Base-by-base conservation (phyloP, 2,888 invertebrate species). In the Plebejus melissa region DNA sequence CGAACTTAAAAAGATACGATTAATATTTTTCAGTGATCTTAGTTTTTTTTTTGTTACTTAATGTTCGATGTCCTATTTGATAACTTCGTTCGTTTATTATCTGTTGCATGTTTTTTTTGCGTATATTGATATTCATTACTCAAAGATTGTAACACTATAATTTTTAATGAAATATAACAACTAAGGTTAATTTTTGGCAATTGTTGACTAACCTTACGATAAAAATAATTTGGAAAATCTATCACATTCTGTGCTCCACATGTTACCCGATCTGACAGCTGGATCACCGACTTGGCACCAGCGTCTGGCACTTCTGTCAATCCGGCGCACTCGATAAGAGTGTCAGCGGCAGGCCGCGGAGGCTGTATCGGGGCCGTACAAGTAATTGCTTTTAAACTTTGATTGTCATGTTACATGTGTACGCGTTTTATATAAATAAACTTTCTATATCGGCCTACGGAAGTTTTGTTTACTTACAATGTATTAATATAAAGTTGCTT, bases 371-470 rank as follows among this genome's bases (percentile, higher is more conserved):
- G 32, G 28, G 54, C 50, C 70, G 72, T 54, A 50, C 72, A 50
- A 50, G 72, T 72, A 72, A 72, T 72, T 72, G 72, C 72, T 72
- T 72, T 72, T 72, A 72, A 72, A 72, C 72, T 72, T 72, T 54
- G 72, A 72, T 54, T 50, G 72, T 28, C 54, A 32, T 50, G 50
- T 46, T n/a, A 71, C 50, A 50, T 71, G 11, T 50, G 5, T 71
- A 41, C 22, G 16, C 28, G 36, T 38, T 69, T 28, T 60, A 11
- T 60, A 28, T 4, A 7, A 9, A 54, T 16, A 54, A 60, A 60
- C 9, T 28, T 11, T 60, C 60, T 28, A 9, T 2, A 5, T 7
- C 28, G 9, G 22, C 1, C 6, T 58, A 58, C 7, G 22, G 22
- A 60, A 60, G 9, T 60, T 22, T 22, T 2, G 7, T n/a, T 54